Conservation (phyloP, 2,113 vertebrate species). For the Mustela lutreola region DNA sequence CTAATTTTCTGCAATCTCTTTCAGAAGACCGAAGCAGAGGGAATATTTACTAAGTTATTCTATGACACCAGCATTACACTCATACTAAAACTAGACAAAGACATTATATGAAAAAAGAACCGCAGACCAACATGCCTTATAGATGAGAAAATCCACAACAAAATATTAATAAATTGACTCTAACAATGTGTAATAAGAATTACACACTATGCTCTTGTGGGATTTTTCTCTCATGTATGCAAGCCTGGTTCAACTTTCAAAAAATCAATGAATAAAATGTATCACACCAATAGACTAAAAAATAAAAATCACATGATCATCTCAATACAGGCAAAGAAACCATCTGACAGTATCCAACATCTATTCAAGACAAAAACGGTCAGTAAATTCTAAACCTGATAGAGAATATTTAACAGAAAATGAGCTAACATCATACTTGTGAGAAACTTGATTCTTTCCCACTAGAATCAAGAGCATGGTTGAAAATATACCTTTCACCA, state of each 20-base stretch:
- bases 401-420: neutral
- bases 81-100: neutral
- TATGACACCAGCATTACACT: neutral
- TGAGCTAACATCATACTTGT: neutral
- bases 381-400: neutral
- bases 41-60: neutral
- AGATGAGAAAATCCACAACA: neutral
- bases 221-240: neutral
- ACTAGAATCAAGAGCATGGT: neutral
- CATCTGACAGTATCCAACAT: neutral
- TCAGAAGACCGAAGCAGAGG: neutral
- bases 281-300: neutral
- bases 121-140: neutral
- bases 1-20: neutral
- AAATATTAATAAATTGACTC: neutral
- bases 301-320: neutral
- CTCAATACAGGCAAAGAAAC: neutral
- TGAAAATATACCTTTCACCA: neutral
- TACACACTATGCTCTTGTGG: neutral
- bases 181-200: neutral
- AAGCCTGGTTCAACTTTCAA: neutral
- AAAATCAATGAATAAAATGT: neutral
- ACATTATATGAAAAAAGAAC: neutral
- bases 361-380: neutral
- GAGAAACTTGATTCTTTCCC: neutral